phyloP scores from a whole-genome alignment of 2,888 invertebrate genomes.

The Gisinianus flammeolus region DNA sequence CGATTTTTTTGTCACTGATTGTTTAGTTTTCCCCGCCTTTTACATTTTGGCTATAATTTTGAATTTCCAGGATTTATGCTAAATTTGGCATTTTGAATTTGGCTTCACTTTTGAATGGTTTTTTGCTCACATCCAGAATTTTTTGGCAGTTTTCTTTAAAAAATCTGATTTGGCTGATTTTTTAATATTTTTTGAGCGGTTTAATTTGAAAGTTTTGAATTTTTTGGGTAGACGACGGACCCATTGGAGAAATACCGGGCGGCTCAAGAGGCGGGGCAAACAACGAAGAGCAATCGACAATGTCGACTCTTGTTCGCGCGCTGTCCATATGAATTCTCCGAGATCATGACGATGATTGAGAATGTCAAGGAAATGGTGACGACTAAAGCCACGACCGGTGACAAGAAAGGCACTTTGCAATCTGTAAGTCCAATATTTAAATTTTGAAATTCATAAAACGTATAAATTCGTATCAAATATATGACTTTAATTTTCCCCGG shows the following conservation, averaged over 20 bases:
- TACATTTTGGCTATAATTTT: too few species aligned
- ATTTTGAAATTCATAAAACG: neutral
- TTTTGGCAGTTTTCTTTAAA: too few species aligned
- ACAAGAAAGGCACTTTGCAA: neutral
- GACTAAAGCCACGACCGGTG: slow-evolving; percentile 6
- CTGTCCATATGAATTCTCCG: slow-evolving; percentile 50
- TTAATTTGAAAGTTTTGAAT: too few species aligned
- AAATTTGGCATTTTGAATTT: too few species aligned
- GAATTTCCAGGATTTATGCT: too few species aligned
- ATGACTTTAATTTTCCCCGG: neutral
- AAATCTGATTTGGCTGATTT: too few species aligned
- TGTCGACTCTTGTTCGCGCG: slow-evolving; percentile 50
- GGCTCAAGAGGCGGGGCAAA: slow-evolving; percentile 48
- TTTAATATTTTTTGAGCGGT: neutral
- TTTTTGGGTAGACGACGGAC: slow-evolving; percentile 39
- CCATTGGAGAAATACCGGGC: slow-evolving; percentile 47
- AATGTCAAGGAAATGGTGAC: slow-evolving; percentile 47
- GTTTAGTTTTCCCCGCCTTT: too few species aligned
- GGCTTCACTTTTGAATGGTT: too few species aligned
- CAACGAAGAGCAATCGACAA: slow-evolving; percentile 48
- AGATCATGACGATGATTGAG: slow-evolving; percentile 52
- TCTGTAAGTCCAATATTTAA: neutral
- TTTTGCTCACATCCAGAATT: too few species aligned
- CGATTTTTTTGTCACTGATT: too few species aligned
- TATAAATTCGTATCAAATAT: neutral